phyloP scores from a whole-genome alignment of 2,113 vertebrate species.

The Sinocyclocheilus maitianheensis region DNA sequence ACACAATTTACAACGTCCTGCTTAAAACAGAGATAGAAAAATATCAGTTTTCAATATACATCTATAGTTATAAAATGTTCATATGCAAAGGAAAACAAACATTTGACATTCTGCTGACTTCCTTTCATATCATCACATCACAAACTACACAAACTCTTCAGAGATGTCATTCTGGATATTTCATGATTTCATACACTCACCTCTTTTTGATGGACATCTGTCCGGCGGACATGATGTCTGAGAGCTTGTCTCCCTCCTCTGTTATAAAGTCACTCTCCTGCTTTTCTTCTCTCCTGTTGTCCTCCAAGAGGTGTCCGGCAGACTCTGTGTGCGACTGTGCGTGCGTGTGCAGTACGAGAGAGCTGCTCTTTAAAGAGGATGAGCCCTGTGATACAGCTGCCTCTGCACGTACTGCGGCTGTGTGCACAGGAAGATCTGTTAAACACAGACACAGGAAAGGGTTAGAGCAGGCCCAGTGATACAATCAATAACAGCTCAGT shows the following conservation, averaged over 20 bases:
- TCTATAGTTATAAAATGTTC: neutral
- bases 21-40: no score
- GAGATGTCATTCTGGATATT: neutral
- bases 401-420: conserved; percentile 56
- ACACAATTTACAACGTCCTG: no score
- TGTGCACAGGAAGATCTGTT: conserved; percentile 74
- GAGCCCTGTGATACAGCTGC: conserved; percentile 52
- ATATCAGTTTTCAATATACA: neutral
- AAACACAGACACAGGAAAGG: conserved; percentile 26
- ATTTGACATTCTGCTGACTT: neutral
- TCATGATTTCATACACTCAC: conserved; percentile 64
- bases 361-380: conserved; percentile 55
- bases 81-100: neutral
- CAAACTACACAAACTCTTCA: neutral
- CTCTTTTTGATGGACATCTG: conserved; percentile 95
- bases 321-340: conserved; percentile 52
- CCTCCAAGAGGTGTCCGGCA: conserved; percentile 3
- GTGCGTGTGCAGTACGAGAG: conserved; percentile 60
- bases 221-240: conserved; percentile 76
- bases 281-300: conserved; percentile 41
- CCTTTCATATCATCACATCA: neutral
- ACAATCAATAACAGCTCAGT: neutral
- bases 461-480: conserved; percentile 59
- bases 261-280: conserved; percentile 46
- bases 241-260: conserved; percentile 72